Percentiles rank a stretch among this genome's conserved stretches.
phyloP scores from a whole-genome alignment of 1,140 invertebrate species.

The Hestina assimilis region DNA sequence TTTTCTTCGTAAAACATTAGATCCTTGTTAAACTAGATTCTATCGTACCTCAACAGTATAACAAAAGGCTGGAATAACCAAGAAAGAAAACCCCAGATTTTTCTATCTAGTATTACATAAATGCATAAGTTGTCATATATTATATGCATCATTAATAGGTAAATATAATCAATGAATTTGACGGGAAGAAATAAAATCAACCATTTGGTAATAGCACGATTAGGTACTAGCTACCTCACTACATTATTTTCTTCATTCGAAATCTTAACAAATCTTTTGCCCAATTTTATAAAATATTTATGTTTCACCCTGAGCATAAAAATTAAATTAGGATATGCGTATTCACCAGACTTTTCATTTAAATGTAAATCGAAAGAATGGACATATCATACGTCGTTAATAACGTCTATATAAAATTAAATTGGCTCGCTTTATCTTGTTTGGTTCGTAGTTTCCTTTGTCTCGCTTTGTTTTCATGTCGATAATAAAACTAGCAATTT shows the following conservation, averaged over 20 bases:
- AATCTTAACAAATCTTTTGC: too few relatives aligned
- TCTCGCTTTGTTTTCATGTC: slow-evolving; percentile 5
- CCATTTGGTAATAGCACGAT: too few relatives aligned
- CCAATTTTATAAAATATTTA: too few relatives aligned
- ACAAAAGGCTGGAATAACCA: not conserved
- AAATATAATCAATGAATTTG: slow-evolving; percentile 5
- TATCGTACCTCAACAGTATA: not conserved
- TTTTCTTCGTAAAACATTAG: not conserved
- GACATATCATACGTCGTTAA: not conserved
- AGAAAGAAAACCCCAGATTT: not conserved
- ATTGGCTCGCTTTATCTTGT: not conserved
- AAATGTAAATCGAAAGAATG: not conserved
- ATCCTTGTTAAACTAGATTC: slow-evolving; percentile 6
- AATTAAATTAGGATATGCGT: too few relatives aligned
- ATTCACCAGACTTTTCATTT: too few relatives aligned
- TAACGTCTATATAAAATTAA: not conserved
- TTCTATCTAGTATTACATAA: not conserved
- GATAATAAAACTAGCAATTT: slow-evolving; percentile 13
- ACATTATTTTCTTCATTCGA: too few relatives aligned
- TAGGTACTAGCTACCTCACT: too few relatives aligned
- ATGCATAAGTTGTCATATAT: not conserved
- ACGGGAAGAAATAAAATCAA: slow-evolving; percentile 7
- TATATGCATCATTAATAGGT: not conserved
- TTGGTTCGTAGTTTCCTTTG: slow-evolving; percentile 4
- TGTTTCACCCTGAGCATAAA: too few relatives aligned